Conservation (phyloP, 2,888 invertebrate species). For the Agrotis exclamationis region DNA sequence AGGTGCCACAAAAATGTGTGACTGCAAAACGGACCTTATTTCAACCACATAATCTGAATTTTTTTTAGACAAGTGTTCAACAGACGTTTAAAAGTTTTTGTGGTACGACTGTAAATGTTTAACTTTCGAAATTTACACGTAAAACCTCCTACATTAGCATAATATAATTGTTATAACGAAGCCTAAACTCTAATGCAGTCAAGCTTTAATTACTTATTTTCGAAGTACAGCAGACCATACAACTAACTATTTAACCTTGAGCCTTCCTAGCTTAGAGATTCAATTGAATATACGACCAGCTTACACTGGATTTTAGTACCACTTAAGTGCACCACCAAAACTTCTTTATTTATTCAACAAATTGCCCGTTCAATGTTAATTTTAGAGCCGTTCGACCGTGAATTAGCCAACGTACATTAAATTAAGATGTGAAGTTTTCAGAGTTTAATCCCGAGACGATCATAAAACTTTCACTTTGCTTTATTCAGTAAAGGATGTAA, state of each 20-base stretch:
- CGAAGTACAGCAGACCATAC: neutral
- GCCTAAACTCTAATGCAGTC: neutral
- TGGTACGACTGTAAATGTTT: too few relatives aligned
- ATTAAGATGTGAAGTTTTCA: slow-evolving; percentile 49
- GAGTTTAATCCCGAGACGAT: slow-evolving; percentile 23
- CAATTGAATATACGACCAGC: neutral
- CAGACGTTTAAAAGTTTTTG: too few relatives aligned
- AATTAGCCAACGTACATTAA: slow-evolving; percentile 35
- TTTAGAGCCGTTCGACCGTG: slow-evolving; percentile 1
- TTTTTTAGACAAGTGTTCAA: too few relatives aligned
- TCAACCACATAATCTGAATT: too few relatives aligned
- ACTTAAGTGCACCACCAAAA: slow-evolving; percentile 5
- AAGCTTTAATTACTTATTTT: slow-evolving; percentile 35
- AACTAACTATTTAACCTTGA: neutral
- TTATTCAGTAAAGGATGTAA: slow-evolving; percentile 21
- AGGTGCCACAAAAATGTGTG: too few relatives aligned
- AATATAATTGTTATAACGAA: neutral
- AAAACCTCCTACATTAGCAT: neutral
- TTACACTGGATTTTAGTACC: neutral
- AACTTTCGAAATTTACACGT: neutral
- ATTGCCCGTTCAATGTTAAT: slow-evolving; percentile 5
- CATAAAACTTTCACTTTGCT: slow-evolving; percentile 32
- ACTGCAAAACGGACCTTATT: too few relatives aligned
- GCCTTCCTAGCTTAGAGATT: neutral
- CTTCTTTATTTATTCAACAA: slow-evolving; percentile 22